Percentiles rank a stretch among this genome's conserved stretches.
Evolutionary conservation across 2,888 invertebrate species (phyloP).

Genomic region (Crematogaster levior): DNA sequence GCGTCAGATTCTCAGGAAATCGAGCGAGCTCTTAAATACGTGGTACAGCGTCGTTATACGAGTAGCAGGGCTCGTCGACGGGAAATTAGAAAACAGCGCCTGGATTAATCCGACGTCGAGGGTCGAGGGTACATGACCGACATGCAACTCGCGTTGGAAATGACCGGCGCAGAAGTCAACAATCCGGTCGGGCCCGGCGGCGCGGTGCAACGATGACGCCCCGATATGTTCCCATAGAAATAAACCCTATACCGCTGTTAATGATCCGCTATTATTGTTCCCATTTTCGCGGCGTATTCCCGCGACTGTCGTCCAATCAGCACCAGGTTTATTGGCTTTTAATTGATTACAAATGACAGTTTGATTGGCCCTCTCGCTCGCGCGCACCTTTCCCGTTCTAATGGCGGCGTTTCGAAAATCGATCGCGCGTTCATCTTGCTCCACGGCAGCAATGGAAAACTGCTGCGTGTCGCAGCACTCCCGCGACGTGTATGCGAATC

Average conservation of each 20-base stretch:
- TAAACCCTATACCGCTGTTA: conserved; percentile 81
- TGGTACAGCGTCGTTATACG: conserved; percentile 9
- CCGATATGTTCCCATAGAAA: conserved; percentile 75
- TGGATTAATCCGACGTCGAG: neutral
- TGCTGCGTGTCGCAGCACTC: neutral
- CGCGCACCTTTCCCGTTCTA: conserved; percentile 14
- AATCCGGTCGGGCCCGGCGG: neutral
- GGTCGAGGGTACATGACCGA: neutral
- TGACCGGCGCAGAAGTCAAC: too few species aligned
- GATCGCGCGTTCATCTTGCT: conserved; percentile 16
- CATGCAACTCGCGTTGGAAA: conserved; percentile 11
- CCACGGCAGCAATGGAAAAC: neutral
- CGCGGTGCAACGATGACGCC: conserved; percentile 38
- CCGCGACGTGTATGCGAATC: neutral
- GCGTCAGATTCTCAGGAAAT: conserved; percentile 19
- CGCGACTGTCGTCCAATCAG: conserved; percentile 82
- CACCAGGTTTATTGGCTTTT: conserved; percentile 84
- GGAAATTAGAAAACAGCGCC: conserved; percentile 31
- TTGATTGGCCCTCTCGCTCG: conserved; percentile 80
- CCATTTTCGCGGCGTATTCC: conserved; percentile 78
- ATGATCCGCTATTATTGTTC: conserved; percentile 84
- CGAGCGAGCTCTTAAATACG: conserved; percentile 27
- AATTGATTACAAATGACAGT: conserved; percentile 85
- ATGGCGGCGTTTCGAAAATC: conserved; percentile 32
- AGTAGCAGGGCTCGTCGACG: neutral